phyloP scores from a whole-genome alignment of 1,140 invertebrate genomes.

The Temnothorax curvispinosus region DNA sequence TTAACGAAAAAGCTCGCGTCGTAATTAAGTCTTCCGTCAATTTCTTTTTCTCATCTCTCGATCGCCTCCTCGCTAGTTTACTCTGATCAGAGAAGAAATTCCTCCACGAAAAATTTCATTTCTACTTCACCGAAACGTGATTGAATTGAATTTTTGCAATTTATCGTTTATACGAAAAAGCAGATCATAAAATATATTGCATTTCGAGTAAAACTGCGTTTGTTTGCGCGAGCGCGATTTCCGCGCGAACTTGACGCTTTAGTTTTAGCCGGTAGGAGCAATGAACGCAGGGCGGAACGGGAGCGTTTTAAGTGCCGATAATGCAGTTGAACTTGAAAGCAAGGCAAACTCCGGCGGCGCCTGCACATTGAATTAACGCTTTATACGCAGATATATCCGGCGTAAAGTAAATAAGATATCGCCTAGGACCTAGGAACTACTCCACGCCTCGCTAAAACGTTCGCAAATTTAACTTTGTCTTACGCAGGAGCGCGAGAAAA shows the following conservation, averaged over 20 bases:
- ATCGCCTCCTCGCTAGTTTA: not conserved
- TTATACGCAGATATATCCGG: constrained; percentile 32
- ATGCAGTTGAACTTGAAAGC: constrained; percentile 30
- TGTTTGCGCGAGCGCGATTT: not conserved
- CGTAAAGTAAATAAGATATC: constrained; percentile 41
- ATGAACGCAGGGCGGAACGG: not conserved
- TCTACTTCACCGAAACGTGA: not conserved
- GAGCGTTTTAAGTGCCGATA: constrained; percentile 49
- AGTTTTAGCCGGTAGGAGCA: not conserved
- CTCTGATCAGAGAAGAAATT: not conserved
- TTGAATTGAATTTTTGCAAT: not conserved
- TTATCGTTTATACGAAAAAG: not conserved
- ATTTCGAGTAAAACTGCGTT: not conserved
- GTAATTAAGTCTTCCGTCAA: constrained; percentile 31
- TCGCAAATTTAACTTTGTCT: constrained; percentile 21
- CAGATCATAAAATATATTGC: not conserved
- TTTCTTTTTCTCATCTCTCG: not conserved
- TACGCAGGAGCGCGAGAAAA: not conserved
- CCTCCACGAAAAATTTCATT: not conserved
- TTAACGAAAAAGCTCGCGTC: constrained; percentile 4
- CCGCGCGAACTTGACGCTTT: not conserved
- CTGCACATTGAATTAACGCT: constrained; percentile 13
- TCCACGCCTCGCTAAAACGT: not conserved
- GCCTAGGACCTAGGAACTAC: not conserved
- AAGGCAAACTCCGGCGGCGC: constrained; percentile 28